Conservation (phyloP, 2,797 vertebrate species). For the Hozukius guyotensis region DNA sequence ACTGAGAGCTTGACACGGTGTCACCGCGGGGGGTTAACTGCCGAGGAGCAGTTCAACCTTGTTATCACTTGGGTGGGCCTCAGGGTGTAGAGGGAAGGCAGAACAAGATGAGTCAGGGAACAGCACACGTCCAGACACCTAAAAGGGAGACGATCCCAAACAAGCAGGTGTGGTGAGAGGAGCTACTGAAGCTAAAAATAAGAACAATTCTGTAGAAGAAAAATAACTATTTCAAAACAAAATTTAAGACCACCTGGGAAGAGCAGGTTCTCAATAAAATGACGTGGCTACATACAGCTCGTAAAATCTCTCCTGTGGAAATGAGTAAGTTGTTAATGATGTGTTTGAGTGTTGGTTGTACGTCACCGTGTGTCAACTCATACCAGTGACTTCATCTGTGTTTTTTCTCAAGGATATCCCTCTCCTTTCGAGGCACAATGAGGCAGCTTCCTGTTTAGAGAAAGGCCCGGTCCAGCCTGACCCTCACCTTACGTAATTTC, state of each 20-base stretch:
- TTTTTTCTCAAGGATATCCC: slow-evolving; percentile 85
- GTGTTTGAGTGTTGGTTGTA: not conserved
- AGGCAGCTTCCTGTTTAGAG: slow-evolving; percentile 85
- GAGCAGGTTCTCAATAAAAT: not conserved
- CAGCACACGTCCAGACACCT: not conserved
- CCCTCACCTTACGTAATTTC: slow-evolving; percentile 61
- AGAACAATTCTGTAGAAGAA: not conserved
- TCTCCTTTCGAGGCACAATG: slow-evolving; percentile 84
- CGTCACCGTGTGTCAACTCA: slow-evolving; percentile 63
- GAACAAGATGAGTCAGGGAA: slow-evolving; percentile 17
- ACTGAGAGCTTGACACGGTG: slow-evolving; percentile 59
- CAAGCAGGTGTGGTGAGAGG: slow-evolving; percentile 47
- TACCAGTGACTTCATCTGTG: slow-evolving; percentile 80
- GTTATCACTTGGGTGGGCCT: slow-evolving; percentile 58
- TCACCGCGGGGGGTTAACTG: slow-evolving; percentile 57
- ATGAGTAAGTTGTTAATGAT: slow-evolving; percentile 43
- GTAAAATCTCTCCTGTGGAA: slow-evolving; percentile 7
- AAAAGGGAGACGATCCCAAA: not conserved
- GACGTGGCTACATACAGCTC: rapidly evolving
- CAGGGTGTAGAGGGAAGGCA: not conserved
- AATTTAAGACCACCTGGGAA: not conserved
- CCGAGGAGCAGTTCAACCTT: slow-evolving; percentile 4
- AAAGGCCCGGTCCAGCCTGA: slow-evolving; percentile 45
- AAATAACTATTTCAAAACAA: slow-evolving; percentile 5
- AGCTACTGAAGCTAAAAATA: slow-evolving; percentile 31